Evolutionary conservation across 2,113 vertebrate species (phyloP), one percentile per base, ranked within the genome.

Genomic region (Tragelaphus scriptus): DNA sequence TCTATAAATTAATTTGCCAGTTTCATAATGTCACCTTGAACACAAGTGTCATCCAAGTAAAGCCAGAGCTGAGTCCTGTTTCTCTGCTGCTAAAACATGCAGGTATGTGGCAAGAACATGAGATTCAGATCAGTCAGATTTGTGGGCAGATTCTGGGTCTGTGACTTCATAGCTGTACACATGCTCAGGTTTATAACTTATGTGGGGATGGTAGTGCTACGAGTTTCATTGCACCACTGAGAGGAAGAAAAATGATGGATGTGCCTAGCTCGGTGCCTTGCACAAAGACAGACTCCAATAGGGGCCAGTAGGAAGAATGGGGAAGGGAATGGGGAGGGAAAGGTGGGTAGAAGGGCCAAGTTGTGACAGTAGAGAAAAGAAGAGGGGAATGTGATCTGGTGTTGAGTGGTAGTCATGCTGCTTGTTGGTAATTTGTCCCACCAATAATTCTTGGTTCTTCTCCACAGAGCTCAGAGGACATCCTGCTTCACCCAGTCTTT

Each of bases 261-360:
- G 17, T 40, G 25, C 26, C 93, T 36, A 65, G 47, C 8, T 28
- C 17, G 7, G 16, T 36, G 17, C 26, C 93, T 40, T 56, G 47
- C 2, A 30, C 89, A 81, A 12, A 9, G 68, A 47, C n/a, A 8
- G 36, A 40, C 13, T 81, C 44, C 40, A 32, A 2, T 2, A 59
- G 32, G 58, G 17, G 16, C 40, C 90, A 44, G 51, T 6, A 87
- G 32, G 28, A 49, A 36, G n/a, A 32, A 14, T 21, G 2, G 3
- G 93, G n/a, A n/a, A 44, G 32, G 40, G 21, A 23, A 15, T 9
- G 16, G 51, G 17, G 13, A 25, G 2, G 47, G 25, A 10, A 25
- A 10, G 16, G 5, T 0, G 23, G 4, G 32, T 10, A 28, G n/a
- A 2, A 7, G 17, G 21, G 47, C 44, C n/a, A 5, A 61, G 55